Conservation (phyloP, 2,888 invertebrate species). For the Junonia oenone region DNA sequence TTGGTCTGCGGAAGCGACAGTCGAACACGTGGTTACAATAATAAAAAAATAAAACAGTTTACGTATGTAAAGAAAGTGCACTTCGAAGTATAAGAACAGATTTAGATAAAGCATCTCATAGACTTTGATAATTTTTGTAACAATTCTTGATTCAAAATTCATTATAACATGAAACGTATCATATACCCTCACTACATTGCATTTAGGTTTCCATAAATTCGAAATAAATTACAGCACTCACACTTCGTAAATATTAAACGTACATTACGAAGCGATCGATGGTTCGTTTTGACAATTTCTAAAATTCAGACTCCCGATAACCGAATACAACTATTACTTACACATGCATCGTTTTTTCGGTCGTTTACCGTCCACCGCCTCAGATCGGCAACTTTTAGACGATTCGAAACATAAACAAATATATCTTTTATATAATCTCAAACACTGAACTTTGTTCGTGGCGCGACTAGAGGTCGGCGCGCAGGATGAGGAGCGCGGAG, state of each 20-base stretch:
- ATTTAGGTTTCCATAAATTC: neutral
- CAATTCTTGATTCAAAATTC: neutral
- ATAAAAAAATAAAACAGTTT: neutral
- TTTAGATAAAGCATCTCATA: neutral
- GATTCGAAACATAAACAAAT: neutral
- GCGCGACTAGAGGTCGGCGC: constrained; percentile 45
- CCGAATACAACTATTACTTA: neutral
- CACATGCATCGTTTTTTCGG: neutral
- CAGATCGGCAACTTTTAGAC: neutral
- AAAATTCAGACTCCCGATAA: neutral
- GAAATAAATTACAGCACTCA: neutral
- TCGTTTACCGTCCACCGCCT: neutral
- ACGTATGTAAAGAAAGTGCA: neutral
- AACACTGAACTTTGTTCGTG: neutral
- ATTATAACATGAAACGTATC: neutral
- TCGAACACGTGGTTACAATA: neutral
- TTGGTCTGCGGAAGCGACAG: neutral
- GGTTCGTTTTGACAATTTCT: neutral
- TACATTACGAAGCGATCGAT: neutral
- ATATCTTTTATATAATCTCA: neutral
- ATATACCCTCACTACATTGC: neutral
- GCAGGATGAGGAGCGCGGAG: constrained; percentile 57
- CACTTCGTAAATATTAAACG: neutral
- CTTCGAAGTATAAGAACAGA: neutral
- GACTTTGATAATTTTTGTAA: neutral